A percentile compares a stretch with the other conserved stretches of the same genome.
Conservation (phyloP, 2,113 vertebrate species). For the Hippolais icterina region DNA sequence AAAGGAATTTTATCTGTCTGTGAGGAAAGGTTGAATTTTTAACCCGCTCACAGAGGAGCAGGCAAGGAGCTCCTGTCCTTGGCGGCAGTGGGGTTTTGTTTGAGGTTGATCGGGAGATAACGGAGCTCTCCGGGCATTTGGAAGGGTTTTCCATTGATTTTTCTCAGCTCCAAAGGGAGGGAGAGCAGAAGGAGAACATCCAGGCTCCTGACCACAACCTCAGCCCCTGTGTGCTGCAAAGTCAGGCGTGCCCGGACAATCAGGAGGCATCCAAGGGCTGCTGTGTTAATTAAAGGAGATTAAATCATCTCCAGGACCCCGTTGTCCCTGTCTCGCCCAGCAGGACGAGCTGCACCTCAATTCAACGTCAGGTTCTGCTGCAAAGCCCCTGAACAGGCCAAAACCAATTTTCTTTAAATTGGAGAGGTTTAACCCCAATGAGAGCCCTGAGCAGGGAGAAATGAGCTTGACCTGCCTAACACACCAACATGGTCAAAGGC, state of each 20-base stretch:
- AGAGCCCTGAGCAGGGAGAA: background rate
- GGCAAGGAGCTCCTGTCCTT: background rate
- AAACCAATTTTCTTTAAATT: background rate
- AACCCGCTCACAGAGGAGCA: background rate
- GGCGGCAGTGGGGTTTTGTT: background rate
- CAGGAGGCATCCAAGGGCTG: background rate
- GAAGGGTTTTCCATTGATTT: constrained; percentile 41
- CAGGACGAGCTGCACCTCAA: background rate
- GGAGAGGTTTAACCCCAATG: background rate
- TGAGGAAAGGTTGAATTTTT: background rate
- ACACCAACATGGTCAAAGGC: accelerated
- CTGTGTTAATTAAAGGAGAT: background rate
- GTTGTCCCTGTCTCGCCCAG: background rate
- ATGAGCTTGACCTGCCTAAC: accelerated
- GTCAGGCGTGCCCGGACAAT: background rate
- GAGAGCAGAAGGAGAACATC: background rate
- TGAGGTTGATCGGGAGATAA: background rate
- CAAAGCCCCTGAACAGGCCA: background rate
- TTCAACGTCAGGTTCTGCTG: background rate
- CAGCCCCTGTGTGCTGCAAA: background rate
- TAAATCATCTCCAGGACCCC: background rate
- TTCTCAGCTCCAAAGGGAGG: background rate
- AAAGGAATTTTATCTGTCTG: accelerated
- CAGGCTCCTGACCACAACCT: background rate
- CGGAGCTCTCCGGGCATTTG: background rate